A percentile compares a stretch with the other conserved stretches of the same genome.
These are phyloP conservation scores for Brachyistius frenatus DNA, from an alignment of 2,113 vertebrate species.

Conservation along the genomic window DNA sequence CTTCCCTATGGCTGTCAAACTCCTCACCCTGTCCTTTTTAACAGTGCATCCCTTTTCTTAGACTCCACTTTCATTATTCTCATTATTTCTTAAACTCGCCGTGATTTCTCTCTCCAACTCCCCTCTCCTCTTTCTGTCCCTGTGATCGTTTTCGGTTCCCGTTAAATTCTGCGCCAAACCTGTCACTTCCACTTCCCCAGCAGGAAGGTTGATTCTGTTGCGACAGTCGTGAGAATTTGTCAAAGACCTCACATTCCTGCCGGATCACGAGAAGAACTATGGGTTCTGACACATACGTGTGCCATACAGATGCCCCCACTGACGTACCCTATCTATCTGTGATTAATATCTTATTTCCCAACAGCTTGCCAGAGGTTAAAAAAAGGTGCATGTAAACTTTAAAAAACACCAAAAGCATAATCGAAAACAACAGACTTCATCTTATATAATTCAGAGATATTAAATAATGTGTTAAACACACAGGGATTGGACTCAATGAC, in stretches of 20 bases:
- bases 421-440: constrained; percentile 3
- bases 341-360: constrained; percentile 14
- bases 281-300: neutral
- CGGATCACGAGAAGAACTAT: neutral
- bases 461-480: constrained; percentile 14
- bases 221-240: constrained; percentile 42
- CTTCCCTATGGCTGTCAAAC: constrained; percentile 48
- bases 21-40: constrained; percentile 37
- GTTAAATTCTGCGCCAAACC: constrained; percentile 34
- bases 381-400: neutral
- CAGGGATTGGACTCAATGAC: neutral
- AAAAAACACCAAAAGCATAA: neutral
- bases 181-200: constrained; percentile 42
- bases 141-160: constrained; percentile 46
- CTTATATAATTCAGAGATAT: constrained; percentile 1
- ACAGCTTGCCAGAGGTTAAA: neutral
- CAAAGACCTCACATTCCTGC: constrained; percentile 24
- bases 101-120: constrained; percentile 28
- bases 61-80: constrained; percentile 47
- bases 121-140: constrained; percentile 10
- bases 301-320: neutral
- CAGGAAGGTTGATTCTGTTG: constrained; percentile 40
- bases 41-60: neutral
- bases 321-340: neutral
- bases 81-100: constrained; percentile 67